These are phyloP conservation scores for Hemiprocne comata DNA, from an alignment of 2,113 vertebrate genomes.

Conservation along the genomic window DNA sequence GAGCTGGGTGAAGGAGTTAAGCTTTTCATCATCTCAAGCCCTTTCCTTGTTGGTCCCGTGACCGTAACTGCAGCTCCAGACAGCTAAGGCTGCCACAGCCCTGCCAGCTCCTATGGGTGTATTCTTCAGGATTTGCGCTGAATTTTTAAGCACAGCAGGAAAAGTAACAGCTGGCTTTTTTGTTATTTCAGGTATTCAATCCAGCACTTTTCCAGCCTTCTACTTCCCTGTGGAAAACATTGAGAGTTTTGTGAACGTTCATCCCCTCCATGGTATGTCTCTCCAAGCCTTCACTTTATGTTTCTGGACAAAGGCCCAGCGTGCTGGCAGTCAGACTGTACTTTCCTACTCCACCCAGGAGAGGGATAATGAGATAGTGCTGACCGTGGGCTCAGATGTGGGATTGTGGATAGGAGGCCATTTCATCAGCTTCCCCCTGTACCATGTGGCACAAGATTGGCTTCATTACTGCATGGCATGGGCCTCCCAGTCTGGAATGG, in stretches of 20 bases:
- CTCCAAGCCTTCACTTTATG: slow-evolving; percentile 81
- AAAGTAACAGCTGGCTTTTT: not conserved
- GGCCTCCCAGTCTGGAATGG: slow-evolving; percentile 73
- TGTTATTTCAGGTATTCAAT: not conserved
- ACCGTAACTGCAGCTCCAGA: not conserved
- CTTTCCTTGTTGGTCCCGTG: not conserved
- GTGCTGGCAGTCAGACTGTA: slow-evolving; percentile 60
- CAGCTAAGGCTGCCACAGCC: not conserved
- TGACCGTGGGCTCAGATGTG: slow-evolving; percentile 72
- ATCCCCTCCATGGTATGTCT: slow-evolving; percentile 59
- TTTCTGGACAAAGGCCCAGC: slow-evolving; percentile 70
- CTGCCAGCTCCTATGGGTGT: not conserved
- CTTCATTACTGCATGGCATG: slow-evolving; percentile 82
- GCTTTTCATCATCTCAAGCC: not conserved
- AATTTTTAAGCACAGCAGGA: not conserved
- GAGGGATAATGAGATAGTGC: slow-evolving; percentile 77
- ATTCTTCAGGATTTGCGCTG: not conserved
- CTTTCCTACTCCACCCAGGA: slow-evolving; percentile 78
- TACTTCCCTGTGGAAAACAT: slow-evolving; percentile 74
- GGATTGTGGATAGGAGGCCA: slow-evolving; percentile 79
- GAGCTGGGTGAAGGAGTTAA: not conserved
- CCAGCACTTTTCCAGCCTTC: slow-evolving; percentile 74
- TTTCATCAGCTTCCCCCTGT: slow-evolving; percentile 77
- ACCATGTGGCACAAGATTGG: slow-evolving; percentile 67
- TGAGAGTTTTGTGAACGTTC: slow-evolving; percentile 73